Evolutionary conservation across 2,888 invertebrate genomes (phyloP).

Genomic region (Cryptocephalus primarius): DNA sequence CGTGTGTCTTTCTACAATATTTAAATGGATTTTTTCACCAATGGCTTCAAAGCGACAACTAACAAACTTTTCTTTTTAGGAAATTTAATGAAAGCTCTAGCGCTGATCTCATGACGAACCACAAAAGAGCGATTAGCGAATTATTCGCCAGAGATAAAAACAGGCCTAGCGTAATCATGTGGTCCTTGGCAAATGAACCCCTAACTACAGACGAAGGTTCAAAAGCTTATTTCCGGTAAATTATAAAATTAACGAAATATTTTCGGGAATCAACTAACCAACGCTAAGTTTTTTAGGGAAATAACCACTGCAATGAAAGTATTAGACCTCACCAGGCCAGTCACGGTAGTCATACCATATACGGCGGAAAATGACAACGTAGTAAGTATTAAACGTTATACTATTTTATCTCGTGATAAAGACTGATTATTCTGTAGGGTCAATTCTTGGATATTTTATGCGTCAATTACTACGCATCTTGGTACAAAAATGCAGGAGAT

Average conservation of each 20-base stretch:
- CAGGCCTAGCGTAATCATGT: slow-evolving; percentile 88
- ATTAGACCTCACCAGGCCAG: slow-evolving; percentile 70
- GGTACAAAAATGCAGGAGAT: slow-evolving; percentile 81
- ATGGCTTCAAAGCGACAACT: too few relatives aligned
- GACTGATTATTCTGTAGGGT: slow-evolving; percentile 42
- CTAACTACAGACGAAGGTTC: slow-evolving; percentile 55
- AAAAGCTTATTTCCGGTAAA: slow-evolving; percentile 70
- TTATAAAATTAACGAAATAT: slow-evolving; percentile 1
- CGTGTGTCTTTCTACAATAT: too few relatives aligned
- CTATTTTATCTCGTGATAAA: background rate
- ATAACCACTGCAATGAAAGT: slow-evolving; percentile 65
- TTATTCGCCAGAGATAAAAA: slow-evolving; percentile 86
- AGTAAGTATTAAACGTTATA: slow-evolving; percentile 43
- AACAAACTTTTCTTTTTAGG: too few relatives aligned
- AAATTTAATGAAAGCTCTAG: slow-evolving; percentile 42
- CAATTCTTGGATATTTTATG: slow-evolving; percentile 78
- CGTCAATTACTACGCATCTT: slow-evolving; percentile 90
- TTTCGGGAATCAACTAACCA: too few relatives aligned
- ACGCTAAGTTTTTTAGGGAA: slow-evolving; percentile 49
- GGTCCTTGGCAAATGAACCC: slow-evolving; percentile 96
- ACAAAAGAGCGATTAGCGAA: slow-evolving; percentile 77
- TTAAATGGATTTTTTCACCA: too few relatives aligned
- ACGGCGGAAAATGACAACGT: slow-evolving; percentile 50
- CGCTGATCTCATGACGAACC: slow-evolving; percentile 57
- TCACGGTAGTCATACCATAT: slow-evolving; percentile 69